phyloP scores from a whole-genome alignment of 2,888 invertebrate species.

The Pollenia angustigena region DNA sequence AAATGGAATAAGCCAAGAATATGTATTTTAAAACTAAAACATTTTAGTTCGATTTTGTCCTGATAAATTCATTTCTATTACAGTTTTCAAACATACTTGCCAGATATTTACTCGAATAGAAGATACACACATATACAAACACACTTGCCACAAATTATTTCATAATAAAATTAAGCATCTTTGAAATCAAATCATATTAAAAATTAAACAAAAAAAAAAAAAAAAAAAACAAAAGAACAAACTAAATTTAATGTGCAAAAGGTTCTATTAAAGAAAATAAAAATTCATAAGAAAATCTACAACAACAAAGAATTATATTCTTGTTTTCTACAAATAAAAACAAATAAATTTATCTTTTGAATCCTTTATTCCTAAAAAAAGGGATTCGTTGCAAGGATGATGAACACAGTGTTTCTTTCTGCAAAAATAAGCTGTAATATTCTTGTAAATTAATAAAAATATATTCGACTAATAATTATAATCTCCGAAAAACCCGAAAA shows the following conservation, averaged over 20 bases:
- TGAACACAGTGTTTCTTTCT: background rate
- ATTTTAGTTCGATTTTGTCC: too few relatives aligned
- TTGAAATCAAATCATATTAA: slow-evolving; percentile 51
- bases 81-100: background rate
- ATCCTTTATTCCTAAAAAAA: slow-evolving; percentile 19
- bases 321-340: slow-evolving; percentile 23
- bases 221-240: background rate
- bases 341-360: slow-evolving; percentile 18
- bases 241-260: slow-evolving; percentile 2
- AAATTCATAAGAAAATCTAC: slow-evolving; percentile 47
- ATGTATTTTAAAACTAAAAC: too few relatives aligned
- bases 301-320: slow-evolving; percentile 39
- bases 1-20: too few relatives aligned
- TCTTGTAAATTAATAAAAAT: background rate
- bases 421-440: background rate
- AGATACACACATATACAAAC: background rate
- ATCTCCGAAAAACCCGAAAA: too few relatives aligned
- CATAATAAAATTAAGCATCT: slow-evolving; percentile 27
- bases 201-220: slow-evolving; percentile 29
- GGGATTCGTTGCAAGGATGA: slow-evolving; percentile 4
- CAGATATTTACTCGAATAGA: background rate
- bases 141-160: slow-evolving; percentile 9
- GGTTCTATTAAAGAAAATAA: slow-evolving; percentile 23
- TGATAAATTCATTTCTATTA: too few relatives aligned
- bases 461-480: too few relatives aligned